These are phyloP conservation scores for Nymphalis c-album DNA, from an alignment of 2,888 invertebrate genomes.

Conservation along the genomic window DNA sequence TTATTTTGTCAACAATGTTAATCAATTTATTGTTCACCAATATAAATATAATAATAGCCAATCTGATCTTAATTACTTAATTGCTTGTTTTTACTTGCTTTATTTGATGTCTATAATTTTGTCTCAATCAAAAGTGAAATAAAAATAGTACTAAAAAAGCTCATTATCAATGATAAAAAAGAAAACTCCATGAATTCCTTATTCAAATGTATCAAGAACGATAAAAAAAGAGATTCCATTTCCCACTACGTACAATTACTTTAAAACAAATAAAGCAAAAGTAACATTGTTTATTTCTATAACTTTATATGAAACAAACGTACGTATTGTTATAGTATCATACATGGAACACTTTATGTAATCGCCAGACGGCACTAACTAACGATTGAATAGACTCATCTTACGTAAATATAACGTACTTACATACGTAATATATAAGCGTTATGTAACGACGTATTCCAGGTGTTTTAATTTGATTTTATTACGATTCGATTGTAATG, in stretches of 20 bases:
- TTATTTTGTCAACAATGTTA: background rate
- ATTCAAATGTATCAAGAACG: too few species aligned
- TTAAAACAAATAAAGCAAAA: background rate
- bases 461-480: conserved; percentile 30
- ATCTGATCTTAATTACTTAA: too few species aligned
- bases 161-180: background rate
- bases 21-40: background rate
- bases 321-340: conserved; percentile 25
- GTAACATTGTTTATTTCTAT: background rate
- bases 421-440: conserved; percentile 58
- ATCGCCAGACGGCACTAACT: conserved; percentile 61
- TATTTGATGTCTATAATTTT: too few species aligned
- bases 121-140: too few species aligned
- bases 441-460: conserved; percentile 60
- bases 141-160: too few species aligned
- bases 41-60: background rate
- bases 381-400: conserved; percentile 73
- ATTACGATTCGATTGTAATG: conserved; percentile 5
- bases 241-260: too few species aligned
- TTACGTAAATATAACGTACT: conserved; percentile 74
- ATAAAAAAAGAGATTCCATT: too few species aligned
- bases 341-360: conserved; percentile 59
- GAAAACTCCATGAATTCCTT: background rate
- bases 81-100: too few species aligned
- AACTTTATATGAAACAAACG: background rate